phyloP scores from a whole-genome alignment of 2,797 vertebrate species.

The Sebastes diaconus region DNA sequence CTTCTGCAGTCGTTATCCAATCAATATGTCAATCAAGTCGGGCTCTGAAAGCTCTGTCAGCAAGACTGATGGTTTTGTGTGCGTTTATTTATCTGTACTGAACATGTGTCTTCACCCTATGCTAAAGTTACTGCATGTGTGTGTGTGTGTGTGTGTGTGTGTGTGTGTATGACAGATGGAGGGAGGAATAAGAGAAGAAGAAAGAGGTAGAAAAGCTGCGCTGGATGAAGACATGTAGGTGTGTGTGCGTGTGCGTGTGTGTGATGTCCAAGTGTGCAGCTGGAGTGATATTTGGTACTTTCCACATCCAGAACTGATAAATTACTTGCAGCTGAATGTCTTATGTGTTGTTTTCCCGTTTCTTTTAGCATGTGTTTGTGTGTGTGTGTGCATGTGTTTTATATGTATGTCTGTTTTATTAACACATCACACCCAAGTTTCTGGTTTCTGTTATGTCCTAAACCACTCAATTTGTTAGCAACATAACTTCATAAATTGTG shows the following conservation, averaged over 20 bases:
- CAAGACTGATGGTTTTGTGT: constrained; percentile 8
- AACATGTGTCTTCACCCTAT: constrained; percentile 20
- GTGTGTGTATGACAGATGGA: neutral
- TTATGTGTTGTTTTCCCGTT: constrained; percentile 40
- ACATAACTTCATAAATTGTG: constrained; percentile 61
- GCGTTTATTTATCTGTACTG: constrained; percentile 29
- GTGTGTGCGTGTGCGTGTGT: constrained; percentile 23
- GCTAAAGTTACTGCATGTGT: neutral
- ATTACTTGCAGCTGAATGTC: constrained; percentile 74
- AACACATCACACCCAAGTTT: constrained; percentile 66
- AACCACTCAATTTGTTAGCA: constrained; percentile 68
- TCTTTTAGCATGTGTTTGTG: neutral
- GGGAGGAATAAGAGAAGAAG: neutral
- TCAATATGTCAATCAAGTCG: constrained; percentile 61
- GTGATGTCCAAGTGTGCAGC: constrained; percentile 58
- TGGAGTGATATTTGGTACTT: constrained; percentile 77
- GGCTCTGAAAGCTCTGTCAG: constrained; percentile 48
- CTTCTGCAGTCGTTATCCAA: constrained; percentile 52
- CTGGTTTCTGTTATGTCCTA: constrained; percentile 65
- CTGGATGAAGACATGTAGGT: constrained; percentile 18
- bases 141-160: neutral
- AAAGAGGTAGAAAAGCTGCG: neutral
- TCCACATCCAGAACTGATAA: constrained; percentile 64
- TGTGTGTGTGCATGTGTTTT: constrained; percentile 10
- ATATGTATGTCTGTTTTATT: constrained; percentile 58